Evolutionary conservation across 2,113 vertebrate genomes (phyloP), one percentile per base, ranked within the genome.

Genomic region (Ploceus nigricollis): DNA sequence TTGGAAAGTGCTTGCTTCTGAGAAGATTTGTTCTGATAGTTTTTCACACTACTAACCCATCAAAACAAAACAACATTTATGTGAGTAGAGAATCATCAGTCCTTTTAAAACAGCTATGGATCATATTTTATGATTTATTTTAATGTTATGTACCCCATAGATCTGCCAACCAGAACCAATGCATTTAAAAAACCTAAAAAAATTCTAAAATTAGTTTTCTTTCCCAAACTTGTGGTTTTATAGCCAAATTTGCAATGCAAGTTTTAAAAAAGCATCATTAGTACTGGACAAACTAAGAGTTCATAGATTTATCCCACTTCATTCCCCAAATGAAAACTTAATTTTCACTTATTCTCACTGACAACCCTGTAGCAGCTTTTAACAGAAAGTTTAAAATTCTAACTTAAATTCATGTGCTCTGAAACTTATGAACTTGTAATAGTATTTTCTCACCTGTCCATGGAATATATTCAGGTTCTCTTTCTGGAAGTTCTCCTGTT

Each of bases 381-480:
- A 81, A 66, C 8, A 63, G 14, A 3, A 90, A 86, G 37, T 69
- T 87, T 63, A 86, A 94, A 24, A 60, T 27, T 63, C 18, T 51
- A 37, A 80, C 10, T 53, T 27, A 77, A 82, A 88, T 79, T 54
- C 3, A 21, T 18, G 15, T 13, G 10, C 60, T 79, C 33, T 58
- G 56, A 71, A 81, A 73, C 13, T 48, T 35, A 54, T 0, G 1
- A 39, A 42, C 8, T 35, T 47, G n/a, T 20, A 79, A 28, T 27
- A 69, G 12, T 39, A 53, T 35, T 37, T 94, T 87, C 97, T 97
- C 86, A 99, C 99, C 99, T 97, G 99, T 99, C 99, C 99, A 99
- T 0, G 99, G 99, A 93, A 99, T 86, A 91, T 99, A 99, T 88
- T 99, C 99, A 0, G 99, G 99, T 65, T 99, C 99, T 44, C 97